These are phyloP conservation scores for Catajapyx aquilonaris DNA, from an alignment of 1,140 invertebrate genomes.

Conservation along the genomic window DNA sequence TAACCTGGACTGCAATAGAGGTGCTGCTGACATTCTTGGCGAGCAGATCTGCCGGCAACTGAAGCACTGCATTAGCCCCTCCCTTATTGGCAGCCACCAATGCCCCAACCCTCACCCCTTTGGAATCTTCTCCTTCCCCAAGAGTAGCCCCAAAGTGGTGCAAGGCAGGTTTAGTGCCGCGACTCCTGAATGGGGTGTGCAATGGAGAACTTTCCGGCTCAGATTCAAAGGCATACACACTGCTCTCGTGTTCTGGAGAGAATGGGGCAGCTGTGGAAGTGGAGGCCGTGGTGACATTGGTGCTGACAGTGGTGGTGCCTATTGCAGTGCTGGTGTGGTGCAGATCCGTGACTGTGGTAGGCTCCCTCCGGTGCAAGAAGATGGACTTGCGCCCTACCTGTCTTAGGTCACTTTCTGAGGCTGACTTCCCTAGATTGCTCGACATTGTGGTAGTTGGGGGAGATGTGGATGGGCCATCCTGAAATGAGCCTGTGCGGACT, in stretches of 20 bases:
- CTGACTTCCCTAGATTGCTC: no score
- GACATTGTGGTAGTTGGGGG: no score
- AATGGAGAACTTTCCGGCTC: conserved; percentile 26
- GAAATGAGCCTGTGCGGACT: no score
- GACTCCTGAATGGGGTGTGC: conserved; percentile 32
- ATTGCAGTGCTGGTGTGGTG: conserved; percentile 1
- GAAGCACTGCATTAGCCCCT: no score
- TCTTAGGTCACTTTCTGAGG: background rate
- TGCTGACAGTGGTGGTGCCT: conserved; percentile 4
- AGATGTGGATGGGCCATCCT: no score
- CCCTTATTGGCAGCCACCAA: no score
- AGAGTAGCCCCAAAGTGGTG: background rate
- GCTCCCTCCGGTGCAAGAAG: background rate
- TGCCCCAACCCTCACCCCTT: no score
- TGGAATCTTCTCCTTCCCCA: conserved; percentile 5
- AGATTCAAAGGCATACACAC: conserved; percentile 45
- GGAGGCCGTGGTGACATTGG: background rate
- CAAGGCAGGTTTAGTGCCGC: conserved; percentile 11
- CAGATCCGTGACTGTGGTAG: background rate
- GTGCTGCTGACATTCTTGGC: conserved; percentile 16
- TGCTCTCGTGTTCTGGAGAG: conserved; percentile 43
- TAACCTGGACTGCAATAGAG: conserved; percentile 36
- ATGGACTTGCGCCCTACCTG: no score
- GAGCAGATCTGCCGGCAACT: no score
- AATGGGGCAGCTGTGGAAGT: conserved; percentile 27